Evolutionary conservation across 1,140 invertebrate genomes (phyloP), one percentile per base, ranked within the genome.

Genomic region (Lucilia cuprina): DNA sequence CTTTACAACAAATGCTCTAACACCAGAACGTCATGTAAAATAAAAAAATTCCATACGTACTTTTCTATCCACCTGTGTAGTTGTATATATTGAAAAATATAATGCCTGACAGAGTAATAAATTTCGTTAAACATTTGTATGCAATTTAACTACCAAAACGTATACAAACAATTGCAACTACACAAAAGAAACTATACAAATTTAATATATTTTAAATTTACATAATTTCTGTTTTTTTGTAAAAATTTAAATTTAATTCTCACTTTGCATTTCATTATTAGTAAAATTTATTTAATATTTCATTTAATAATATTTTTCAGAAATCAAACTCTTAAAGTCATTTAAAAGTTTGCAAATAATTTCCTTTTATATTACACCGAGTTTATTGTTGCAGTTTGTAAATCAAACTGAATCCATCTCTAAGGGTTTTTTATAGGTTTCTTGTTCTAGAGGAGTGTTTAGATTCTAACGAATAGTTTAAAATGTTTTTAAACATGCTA

Each of bases 21-120:
- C 1, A 30, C n/a, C n/a, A n/a, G n/a, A n/a, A n/a, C n/a, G n/a
- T n/a, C n/a, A n/a, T n/a, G n/a, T n/a, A n/a, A 2, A 30, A 30
- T 2, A 30, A 30, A 30, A 30, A 30, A 30, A 30, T 30, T 30
- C 3, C 25, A 30, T 30, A 30, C 25, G 3, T 30, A 30, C 25
- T 30, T 30, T 30, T 30, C 25, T 30, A 30, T 30, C 25, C 25
- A 30, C 1, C 25, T 30, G 25, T 30, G 25, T 30, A 30, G 25
- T 12, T 21, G 7, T 14, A 60, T 70, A n/a, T 19, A 70, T 70
- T 70, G 65, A 70, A 70, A 70, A 25, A 21, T 70, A 70, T 70
- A 70, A 70, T 70, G 65, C 65, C 65, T 70, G 65, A 70, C 65
- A 70, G 65, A 70, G 65, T 70, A 70, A 70, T 70, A 70, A 70